Percentiles rank a stretch among this genome's conserved stretches.
phyloP scores from a whole-genome alignment of 2,888 invertebrate genomes.

The Liodrosophila aerea region DNA sequence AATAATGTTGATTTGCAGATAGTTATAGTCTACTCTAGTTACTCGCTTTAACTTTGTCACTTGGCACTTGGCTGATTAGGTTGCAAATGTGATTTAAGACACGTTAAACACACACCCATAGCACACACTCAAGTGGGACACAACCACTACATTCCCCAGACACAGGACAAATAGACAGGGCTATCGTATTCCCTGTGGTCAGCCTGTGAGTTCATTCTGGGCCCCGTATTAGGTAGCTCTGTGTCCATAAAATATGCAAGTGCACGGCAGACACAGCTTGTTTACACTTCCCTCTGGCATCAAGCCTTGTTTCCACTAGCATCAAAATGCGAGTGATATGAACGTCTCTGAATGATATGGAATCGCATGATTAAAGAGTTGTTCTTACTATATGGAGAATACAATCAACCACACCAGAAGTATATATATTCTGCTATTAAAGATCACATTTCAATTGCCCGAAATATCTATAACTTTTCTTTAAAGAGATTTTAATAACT shows the following conservation, averaged over 20 bases:
- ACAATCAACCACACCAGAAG: too few species aligned
- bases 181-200: slow-evolving; percentile 26
- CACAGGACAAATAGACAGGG: slow-evolving; percentile 14
- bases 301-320: slow-evolving; percentile 16
- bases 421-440: too few species aligned
- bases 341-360: too few species aligned
- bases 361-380: too few species aligned
- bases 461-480: too few species aligned
- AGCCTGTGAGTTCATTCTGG: slow-evolving; percentile 14
- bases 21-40: too few species aligned
- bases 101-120: slow-evolving; percentile 58
- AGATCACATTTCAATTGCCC: too few species aligned
- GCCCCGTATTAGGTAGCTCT: slow-evolving; percentile 1
- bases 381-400: too few species aligned
- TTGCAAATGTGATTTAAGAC: slow-evolving; percentile 77
- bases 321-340: too few species aligned
- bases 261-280: slow-evolving; percentile 47
- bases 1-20: slow-evolving; percentile 3
- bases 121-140: slow-evolving; percentile 20
- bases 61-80: slow-evolving; percentile 76
- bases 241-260: slow-evolving; percentile 61
- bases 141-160: slow-evolving; percentile 25
- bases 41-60: too few species aligned
- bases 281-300: slow-evolving; percentile 37
- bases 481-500: too few species aligned